Conservation (phyloP, 2,888 invertebrate genomes). For the Troilus luridus region DNA sequence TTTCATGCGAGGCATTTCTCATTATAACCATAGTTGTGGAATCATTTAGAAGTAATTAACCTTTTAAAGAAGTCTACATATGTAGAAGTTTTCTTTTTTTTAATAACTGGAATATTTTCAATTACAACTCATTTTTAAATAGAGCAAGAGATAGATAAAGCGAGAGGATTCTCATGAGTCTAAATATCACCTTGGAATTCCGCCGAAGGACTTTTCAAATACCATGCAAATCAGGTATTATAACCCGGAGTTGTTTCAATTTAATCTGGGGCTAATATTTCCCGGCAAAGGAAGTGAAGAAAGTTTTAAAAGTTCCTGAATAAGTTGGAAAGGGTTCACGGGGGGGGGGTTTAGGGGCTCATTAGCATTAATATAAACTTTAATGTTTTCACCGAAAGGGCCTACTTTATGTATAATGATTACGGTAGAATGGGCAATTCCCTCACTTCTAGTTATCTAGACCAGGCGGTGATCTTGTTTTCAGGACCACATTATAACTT, state of each 20-base stretch:
- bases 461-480: not conserved
- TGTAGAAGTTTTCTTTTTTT: not conserved
- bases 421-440: not conserved
- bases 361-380: constrained; percentile 32
- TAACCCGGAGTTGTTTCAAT: not conserved
- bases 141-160: not conserved
- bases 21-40: not conserved
- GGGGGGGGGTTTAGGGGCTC: not conserved
- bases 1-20: not conserved
- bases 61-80: not conserved
- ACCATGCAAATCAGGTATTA: constrained; percentile 15
- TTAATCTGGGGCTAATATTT: not conserved
- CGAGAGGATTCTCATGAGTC: not conserved
- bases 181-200: not conserved
- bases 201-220: not conserved
- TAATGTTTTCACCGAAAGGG: not conserved
- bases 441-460: not conserved
- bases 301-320: constrained; percentile 10
- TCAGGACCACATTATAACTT: too few species aligned
- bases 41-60: not conserved
- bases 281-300: not conserved
- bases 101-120: not conserved
- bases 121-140: not conserved
- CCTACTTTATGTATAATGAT: not conserved
- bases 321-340: not conserved